Percentiles rank a stretch among this genome's conserved stretches.
These are phyloP conservation scores for Heterotilapia buettikoferi DNA, from an alignment of 2,113 vertebrate species.

Conservation along the genomic window DNA sequence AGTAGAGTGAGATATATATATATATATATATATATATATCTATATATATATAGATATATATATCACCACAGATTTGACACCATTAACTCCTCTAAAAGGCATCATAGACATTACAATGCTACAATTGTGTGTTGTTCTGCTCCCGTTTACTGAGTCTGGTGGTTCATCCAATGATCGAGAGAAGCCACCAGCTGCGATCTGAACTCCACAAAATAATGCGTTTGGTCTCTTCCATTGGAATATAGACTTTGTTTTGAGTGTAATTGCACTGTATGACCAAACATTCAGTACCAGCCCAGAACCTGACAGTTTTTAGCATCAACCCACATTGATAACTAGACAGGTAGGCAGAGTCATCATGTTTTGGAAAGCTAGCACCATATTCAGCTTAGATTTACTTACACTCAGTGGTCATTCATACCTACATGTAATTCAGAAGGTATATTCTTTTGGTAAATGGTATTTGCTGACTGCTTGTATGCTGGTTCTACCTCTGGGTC, in stretches of 20 bases:
- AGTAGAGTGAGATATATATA: not conserved
- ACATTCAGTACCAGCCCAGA: not conserved
- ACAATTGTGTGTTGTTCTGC: not conserved
- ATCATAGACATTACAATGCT: not conserved
- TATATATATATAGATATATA: not conserved
- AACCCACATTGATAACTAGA: not conserved
- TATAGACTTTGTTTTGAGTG: not conserved
- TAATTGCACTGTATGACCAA: not conserved
- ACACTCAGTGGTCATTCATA: not conserved
- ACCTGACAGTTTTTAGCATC: not conserved
- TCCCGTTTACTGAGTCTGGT: not conserved
- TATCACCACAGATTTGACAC: not conserved
- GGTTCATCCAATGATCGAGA: conserved; percentile 1
- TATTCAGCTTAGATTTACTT: not conserved
- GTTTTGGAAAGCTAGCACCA: not conserved
- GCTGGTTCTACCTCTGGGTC: not conserved
- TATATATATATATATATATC: not conserved
- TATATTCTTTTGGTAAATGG: not conserved
- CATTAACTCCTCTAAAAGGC: not conserved
- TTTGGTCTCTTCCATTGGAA: not conserved
- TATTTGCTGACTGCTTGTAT: not conserved
- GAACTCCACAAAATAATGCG: conserved; percentile 8
- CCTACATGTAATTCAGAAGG: not conserved
- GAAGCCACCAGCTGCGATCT: conserved; percentile 13
- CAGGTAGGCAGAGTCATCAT: not conserved